Evolutionary conservation across 2,888 invertebrate species (phyloP), one percentile per base, ranked within the genome.

Genomic region (Phaedon cochleariae): DNA sequence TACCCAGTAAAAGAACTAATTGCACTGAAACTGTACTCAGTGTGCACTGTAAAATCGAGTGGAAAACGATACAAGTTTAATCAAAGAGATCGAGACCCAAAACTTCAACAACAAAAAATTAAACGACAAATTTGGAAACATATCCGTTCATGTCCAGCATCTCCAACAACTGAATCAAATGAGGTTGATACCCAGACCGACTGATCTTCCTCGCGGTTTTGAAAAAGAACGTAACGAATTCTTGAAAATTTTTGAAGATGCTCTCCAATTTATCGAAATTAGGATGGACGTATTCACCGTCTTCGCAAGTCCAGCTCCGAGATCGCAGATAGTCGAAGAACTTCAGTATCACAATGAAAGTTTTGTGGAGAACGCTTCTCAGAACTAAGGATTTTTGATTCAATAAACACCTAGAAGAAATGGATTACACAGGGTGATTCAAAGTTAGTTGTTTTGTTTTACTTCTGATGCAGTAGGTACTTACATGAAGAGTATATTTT

Each of bases 321-420:
- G 81, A 86, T 76, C 82, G 77, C 57, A 91, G 80, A 69, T 88
- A 87, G 62, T 90, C 86, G 76, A 90, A 90, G 75, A 90, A 91
- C 76, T 91, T 90, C 69, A 93, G 80, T 37, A 92, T 89, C 6
- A 92, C 88, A 54, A 88, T 88, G 75, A 93, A 92, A 17, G 92
- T 89, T 79, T 90, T 90, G 60, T 90, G 88, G 34, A 94, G 83
- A 0, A 90, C 85, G 72, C 89, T 89, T 80, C 89, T 88, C 34
- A 93, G 87, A 1, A 89, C 89, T 26, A 87, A 86, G 29, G 91
- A 90, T 58, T 90, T 87, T 62, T 89, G 88, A 73, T 91, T 93
- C 3, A 94, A 80, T 74, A 93, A 86, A 72, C 93, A 93, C 73
- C 93, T 86, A 58, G 81, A 79, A 51, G 59, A 51, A 63, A 49